Percentiles rank a stretch among this genome's conserved stretches.
These are phyloP conservation scores for Oxyteleia sp. DNA, from an alignment of 2,888 invertebrate genomes.

Conservation along the genomic window DNA sequence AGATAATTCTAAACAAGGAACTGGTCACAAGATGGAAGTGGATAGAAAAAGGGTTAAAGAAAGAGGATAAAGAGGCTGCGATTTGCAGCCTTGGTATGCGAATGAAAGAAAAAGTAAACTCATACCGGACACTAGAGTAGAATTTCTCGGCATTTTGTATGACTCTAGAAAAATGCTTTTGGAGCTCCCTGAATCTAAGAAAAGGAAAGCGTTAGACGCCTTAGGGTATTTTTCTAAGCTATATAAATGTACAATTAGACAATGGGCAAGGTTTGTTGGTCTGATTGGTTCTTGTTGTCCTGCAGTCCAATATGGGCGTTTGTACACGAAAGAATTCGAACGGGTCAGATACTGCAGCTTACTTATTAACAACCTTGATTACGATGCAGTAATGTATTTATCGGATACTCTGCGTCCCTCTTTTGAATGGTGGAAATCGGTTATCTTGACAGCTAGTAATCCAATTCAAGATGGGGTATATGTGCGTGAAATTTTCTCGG, in stretches of 20 bases:
- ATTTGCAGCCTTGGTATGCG: neutral
- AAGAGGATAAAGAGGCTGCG: slow-evolving; percentile 10
- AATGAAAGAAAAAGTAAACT: slow-evolving; percentile 25
- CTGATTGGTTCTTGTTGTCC: slow-evolving; percentile 44
- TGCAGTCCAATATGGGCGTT: slow-evolving; percentile 40
- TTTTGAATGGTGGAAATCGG: slow-evolving; percentile 30
- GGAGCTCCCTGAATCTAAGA: slow-evolving; percentile 19
- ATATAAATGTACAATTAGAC: slow-evolving; percentile 36
- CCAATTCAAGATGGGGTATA: neutral
- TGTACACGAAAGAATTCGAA: slow-evolving; percentile 47
- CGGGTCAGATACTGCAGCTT: slow-evolving; percentile 22
- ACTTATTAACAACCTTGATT: neutral
- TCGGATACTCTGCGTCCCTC: neutral
- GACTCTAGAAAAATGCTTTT: slow-evolving; percentile 32
- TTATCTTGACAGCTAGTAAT: neutral
- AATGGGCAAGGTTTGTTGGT: slow-evolving; percentile 43
- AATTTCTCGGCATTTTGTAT: slow-evolving; percentile 38
- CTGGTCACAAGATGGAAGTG: slow-evolving; percentile 12
- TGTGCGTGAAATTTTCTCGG: slow-evolving; percentile 12
- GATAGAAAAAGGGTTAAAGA: neutral
- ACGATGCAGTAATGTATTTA: neutral
- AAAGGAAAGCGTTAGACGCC: neutral
- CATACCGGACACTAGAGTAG: neutral
- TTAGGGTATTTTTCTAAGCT: slow-evolving; percentile 1
- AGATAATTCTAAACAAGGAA: neutral